Base-by-base conservation (phyloP, 2,797 vertebrate genomes). In the Rachycentron canadum region DNA sequence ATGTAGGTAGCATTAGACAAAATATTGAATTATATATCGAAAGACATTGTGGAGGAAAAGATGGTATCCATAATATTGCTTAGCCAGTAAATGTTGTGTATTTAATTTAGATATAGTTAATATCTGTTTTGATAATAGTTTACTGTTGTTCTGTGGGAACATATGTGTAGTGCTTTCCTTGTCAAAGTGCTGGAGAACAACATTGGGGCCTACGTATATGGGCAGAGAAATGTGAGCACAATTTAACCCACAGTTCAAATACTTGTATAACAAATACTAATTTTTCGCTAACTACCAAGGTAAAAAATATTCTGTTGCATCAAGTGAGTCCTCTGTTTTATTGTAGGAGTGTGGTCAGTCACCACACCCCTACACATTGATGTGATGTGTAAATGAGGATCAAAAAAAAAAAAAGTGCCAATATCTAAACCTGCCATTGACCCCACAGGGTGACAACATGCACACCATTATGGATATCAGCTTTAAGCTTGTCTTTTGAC, bases 1-100 rank as follows among this genome's bases (percentile, higher is more conserved):
- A 95, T 95, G 88, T 94, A 91, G 94, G 93, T 93, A 58, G 58
- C 66, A 66, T 68, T 69, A 67, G 36, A n/a, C 21, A 64, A 41
- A 74, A 49, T 26, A 53, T 34, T 56, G 3, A 69, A 36, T 84
- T 23, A 75, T 69, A 23, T 56, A 72, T 83, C 85, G 76, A 84
- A 87, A 74, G 63, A 79, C 69, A 45, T 7, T 1, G 0, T 26
- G 43, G 57, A 63, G 34, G 66, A 82, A 84, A 88, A 89, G 87
- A 86, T 89, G 86, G 45, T 88, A 82, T 90, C 78, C 62, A 4
- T 81, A 23, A 75, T 64, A 34, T 47, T 21, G 10, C 26, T 67
- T 12, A n/a, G 16, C 34, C 10, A 50, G 17, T 68, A 19, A 55
- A 52, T 41, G 12, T 25, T 40, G 16, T 36, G 19, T 9, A 14